Base-by-base conservation (phyloP, 2,113 vertebrate species). In the Peucedramus taeniatus region DNA sequence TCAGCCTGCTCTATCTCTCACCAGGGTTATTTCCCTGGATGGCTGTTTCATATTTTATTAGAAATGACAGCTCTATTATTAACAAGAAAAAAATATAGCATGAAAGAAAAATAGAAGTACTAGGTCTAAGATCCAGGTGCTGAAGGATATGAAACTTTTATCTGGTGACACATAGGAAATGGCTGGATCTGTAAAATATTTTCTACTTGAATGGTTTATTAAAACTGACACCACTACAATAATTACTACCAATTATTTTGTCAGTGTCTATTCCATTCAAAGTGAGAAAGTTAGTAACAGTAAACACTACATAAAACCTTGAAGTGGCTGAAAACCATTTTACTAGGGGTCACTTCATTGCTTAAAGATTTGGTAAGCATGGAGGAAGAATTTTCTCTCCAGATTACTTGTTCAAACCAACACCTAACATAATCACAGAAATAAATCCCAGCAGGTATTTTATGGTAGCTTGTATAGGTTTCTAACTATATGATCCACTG, bases 51-150 rank as follows among this genome's bases (percentile, higher is more conserved):
- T 87, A 92, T 95, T 97, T 98, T 98, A 98, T 98, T 97, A 97
- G 96, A 97, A 97, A 97, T 97, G 98, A 97, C 97, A 98, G 97
- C 91, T 97, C 94, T 98, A 97, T 98, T 98, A 98, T 98, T 98
- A 98, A 96, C 95, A 97, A 96, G 78, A 74, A 97, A 87, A 93
- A 91, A 92, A 87, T 70, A 94, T 4, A 95, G 86, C 94, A 89
- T 54, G 72, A 84, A 93, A 95, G 88, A 95, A 96, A 95, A 96
- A 92, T 86, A 94, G 56, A 94, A 96, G 91, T 65, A 96, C 92
- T 74, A 70, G 80, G 47, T 93, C 88, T 81, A 95, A 88, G 82
- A 97, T 92, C 74, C 92, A 96, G 78, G 75, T 70, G 49, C 78
- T 95, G 91, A 97, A 96, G 83, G 76, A 97, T 97, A 82, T 92